Percentiles rank a stretch among this genome's conserved stretches.
Evolutionary conservation across 2,797 vertebrate species (phyloP).

Genomic region (Rallus crepitans): DNA sequence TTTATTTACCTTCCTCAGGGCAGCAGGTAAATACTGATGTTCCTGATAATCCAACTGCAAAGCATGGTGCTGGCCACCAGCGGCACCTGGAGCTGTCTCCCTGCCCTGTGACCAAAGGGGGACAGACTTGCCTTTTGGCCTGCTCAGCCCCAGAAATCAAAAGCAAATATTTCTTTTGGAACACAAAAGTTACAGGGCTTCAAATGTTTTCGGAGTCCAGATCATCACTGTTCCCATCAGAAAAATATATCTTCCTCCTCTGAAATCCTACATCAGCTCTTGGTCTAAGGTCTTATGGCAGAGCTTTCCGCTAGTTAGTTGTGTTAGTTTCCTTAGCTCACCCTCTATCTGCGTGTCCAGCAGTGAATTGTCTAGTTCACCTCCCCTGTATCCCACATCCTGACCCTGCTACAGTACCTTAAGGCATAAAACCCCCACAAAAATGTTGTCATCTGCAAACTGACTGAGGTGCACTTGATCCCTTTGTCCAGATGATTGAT

Average conservation of each 20-base stretch:
- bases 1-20: neutral
- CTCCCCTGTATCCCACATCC: neutral
- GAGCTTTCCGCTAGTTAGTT: neutral
- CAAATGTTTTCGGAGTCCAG: neutral
- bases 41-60: neutral
- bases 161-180: neutral
- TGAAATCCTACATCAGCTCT: neutral
- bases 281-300: neutral
- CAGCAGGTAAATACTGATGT: neutral
- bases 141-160: neutral
- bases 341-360: neutral
- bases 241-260: neutral
- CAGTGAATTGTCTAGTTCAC: neutral
- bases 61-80: neutral
- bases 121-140: neutral
- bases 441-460: neutral
- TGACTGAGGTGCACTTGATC: no score
- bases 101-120: neutral
- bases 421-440: neutral
- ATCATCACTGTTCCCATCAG: neutral
- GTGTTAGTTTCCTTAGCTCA: neutral
- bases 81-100: rapidly evolving
- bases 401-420: neutral
- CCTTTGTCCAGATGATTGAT: no score
- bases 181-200: neutral